Evolutionary conservation across 1,140 invertebrate species (phyloP), one percentile per base, ranked within the genome.

Genomic region (Kradibia gibbosae): DNA sequence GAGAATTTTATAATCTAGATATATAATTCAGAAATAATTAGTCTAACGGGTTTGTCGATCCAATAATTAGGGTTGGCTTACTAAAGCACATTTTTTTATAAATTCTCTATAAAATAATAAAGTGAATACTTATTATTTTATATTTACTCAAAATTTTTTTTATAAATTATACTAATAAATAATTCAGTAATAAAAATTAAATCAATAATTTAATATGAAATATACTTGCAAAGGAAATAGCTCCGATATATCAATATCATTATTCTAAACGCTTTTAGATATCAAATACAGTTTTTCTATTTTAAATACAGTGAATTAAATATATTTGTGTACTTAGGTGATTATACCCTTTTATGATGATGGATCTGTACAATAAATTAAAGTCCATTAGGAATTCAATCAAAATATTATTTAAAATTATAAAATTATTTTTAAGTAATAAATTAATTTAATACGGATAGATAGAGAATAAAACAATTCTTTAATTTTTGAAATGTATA

Each of bases 161-260:
- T 65, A 17, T 36, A 65, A 65, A 65, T 65, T 36, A 65, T 22
- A 34, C 17, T 11, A 10, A 67, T 67, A 67, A 39, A 39, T 67
- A 67, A 67, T 67, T 62, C 36, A 22, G 3, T 8, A 20, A 65
- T 65, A 65, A 36, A 36, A 65, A 65, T 65, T 60, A 60, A 57
- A 57, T 3, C 53, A 62, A 62, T 62, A n/a, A 62, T 62, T 62
- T 62, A 5, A 25, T 15, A 25, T 3, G n/a, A 10, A 57, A 57
- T 60, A 1, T 60, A 60, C 7, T 60, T 13, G 8, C 57, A 13
- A 60, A 28, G 28, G 31, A 60, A 60, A 31, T 60, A 60, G 50
- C 50, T 53, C 7, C 3, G 7, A 60, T 31, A 31, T 4, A 3
- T 31, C 4, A 60, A 60, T 13, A 13, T 60, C 8, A 3, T 3